Conservation (phyloP, 1,140 invertebrate genomes). For the Nasonia giraulti region DNA sequence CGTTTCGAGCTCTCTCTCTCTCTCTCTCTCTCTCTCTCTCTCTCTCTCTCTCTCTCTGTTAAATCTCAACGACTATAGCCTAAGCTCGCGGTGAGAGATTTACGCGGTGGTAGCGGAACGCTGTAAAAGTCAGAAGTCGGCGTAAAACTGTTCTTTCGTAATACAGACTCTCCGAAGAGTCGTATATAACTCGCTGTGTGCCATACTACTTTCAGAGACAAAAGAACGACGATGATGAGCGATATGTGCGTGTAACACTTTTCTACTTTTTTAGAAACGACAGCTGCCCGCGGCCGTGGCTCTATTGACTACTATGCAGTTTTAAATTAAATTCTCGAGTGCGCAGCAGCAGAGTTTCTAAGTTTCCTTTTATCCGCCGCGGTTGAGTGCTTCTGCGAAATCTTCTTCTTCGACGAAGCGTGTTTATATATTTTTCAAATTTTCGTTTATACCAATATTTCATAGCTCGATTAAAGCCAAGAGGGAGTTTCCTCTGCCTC, state of each 20-base stretch:
- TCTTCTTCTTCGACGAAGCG: too few relatives aligned
- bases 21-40: background rate
- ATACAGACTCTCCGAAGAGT: background rate
- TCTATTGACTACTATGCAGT: background rate
- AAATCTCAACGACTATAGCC: too few relatives aligned
- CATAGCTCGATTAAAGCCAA: background rate
- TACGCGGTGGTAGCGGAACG: background rate
- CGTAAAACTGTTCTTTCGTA: background rate
- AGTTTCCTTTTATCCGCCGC: too few relatives aligned
- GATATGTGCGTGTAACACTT: conserved; percentile 32
- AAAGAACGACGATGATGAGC: background rate
- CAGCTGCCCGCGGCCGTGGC: background rate
- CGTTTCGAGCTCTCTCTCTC: background rate
- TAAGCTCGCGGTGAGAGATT: background rate
- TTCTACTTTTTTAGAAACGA: conserved; percentile 11
- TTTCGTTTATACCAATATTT: background rate
- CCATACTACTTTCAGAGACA: too few relatives aligned
- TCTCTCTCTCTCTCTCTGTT: background rate
- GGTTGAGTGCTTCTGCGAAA: background rate
- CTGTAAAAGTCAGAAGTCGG: background rate
- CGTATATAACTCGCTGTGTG: too few relatives aligned
- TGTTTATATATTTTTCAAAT: too few relatives aligned
- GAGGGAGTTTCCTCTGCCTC: too few relatives aligned
- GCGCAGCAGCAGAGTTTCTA: too few relatives aligned
- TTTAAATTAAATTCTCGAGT: background rate